Evolutionary conservation across 2,888 invertebrate genomes (phyloP).

Genomic region (Drosophila tripunctata): DNA sequence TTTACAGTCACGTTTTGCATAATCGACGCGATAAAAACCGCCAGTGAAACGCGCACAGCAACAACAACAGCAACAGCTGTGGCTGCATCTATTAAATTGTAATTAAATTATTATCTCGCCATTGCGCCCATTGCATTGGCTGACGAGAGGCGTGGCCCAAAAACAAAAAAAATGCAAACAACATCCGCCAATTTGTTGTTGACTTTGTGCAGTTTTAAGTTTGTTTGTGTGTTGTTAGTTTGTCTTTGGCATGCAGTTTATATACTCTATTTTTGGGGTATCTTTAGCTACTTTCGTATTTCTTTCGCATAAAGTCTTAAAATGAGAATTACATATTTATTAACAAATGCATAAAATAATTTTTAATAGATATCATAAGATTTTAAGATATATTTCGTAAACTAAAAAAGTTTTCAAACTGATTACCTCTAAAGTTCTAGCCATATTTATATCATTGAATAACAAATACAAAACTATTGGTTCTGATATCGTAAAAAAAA

Average conservation of each 20-base stretch:
- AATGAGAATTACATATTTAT: not conserved
- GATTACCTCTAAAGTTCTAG: no score
- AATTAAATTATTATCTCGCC: slow-evolving; percentile 71
- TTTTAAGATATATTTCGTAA: no score
- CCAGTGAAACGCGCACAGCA: slow-evolving; percentile 36
- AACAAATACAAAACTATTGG: no score
- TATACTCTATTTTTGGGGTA: not conserved
- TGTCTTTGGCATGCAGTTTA: not conserved
- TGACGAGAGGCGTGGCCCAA: slow-evolving; percentile 30
- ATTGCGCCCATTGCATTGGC: slow-evolving; percentile 12
- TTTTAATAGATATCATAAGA: no score
- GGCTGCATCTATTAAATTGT: slow-evolving; percentile 60
- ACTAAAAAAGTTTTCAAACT: no score
- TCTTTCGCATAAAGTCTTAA: no score
- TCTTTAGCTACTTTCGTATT: not conserved
- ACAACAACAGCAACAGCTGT: slow-evolving; percentile 7
- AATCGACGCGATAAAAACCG: slow-evolving; percentile 26
- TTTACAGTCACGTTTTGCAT: slow-evolving; percentile 39
- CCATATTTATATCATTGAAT: no score
- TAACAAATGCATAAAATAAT: not conserved
- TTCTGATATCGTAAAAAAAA: no score
- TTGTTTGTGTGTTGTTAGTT: not conserved
- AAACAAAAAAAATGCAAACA: slow-evolving; percentile 48
- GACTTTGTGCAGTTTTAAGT: slow-evolving; percentile 2
- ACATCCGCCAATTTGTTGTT: slow-evolving; percentile 58